Evolutionary conservation across 2,888 invertebrate species (phyloP).

Genomic region (Stramonita haemastoma): DNA sequence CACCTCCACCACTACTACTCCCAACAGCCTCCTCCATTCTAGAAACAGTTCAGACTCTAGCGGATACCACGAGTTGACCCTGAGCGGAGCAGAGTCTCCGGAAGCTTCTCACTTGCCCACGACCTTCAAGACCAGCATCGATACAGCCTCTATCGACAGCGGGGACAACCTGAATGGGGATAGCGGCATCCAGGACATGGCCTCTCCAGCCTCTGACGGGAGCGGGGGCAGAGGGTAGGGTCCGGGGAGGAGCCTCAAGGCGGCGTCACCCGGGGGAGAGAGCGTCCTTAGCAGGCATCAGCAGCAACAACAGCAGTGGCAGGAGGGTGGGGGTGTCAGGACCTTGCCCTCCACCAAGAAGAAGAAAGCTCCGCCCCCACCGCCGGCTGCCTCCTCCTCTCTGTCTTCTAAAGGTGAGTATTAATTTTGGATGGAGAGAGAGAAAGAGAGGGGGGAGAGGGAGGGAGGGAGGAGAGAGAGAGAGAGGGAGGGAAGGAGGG

Average conservation of each 20-base stretch:
- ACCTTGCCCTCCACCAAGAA: conserved; percentile 58
- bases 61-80: conserved; percentile 85
- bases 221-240: not conserved
- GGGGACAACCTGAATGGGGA: conserved; percentile 63
- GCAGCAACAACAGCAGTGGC: not conserved
- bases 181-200: conserved; percentile 59
- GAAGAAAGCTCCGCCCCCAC: conserved; percentile 67
- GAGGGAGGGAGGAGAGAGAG: too few relatives aligned
- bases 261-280: not conserved
- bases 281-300: conserved; percentile 11
- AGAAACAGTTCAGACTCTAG: conserved; percentile 86
- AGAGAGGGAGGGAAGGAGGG: too few relatives aligned
- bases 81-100: conserved; percentile 75
- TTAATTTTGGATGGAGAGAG: too few relatives aligned
- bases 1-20: not conserved
- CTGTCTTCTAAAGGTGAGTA: not conserved
- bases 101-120: conserved; percentile 54
- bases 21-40: conserved; percentile 79
- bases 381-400: conserved; percentile 28
- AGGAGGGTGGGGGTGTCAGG: not conserved
- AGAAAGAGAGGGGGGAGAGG: too few relatives aligned
- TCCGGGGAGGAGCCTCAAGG: not conserved
- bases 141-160: conserved; percentile 67
- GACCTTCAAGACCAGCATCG: conserved; percentile 60
- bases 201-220: not conserved